These are phyloP conservation scores for Ciconia stormi DNA, from an alignment of 2,113 vertebrate genomes.

Conservation along the genomic window DNA sequence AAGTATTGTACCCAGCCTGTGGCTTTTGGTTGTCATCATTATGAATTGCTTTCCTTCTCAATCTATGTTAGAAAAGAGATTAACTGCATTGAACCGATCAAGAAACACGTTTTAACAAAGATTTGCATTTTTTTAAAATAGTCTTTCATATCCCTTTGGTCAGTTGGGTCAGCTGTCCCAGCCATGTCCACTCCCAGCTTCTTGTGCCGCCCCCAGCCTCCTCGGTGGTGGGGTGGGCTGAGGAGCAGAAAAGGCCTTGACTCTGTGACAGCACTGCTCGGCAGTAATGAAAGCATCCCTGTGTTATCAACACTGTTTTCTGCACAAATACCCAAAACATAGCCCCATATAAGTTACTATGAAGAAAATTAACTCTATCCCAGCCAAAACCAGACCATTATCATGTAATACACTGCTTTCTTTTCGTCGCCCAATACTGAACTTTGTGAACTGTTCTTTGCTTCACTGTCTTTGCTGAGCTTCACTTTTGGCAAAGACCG, in stretches of 20 bases:
- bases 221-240: too few relatives aligned
- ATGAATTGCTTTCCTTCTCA: neutral
- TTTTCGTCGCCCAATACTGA: accelerated
- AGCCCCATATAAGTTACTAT: too few relatives aligned
- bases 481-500: neutral
- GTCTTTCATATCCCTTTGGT: neutral
- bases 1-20: neutral
- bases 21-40: neutral
- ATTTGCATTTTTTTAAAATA: neutral
- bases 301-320: too few relatives aligned
- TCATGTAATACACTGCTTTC: accelerated
- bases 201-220: too few relatives aligned
- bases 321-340: too few relatives aligned
- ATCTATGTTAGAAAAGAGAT: neutral
- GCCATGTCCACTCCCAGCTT: too few relatives aligned
- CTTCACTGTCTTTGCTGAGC: neutral
- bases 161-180: too few relatives aligned
- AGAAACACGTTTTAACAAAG: neutral
- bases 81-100: neutral
- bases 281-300: too few relatives aligned
- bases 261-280: too few relatives aligned
- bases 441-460: neutral
- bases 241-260: too few relatives aligned
- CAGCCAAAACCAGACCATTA: too few relatives aligned
- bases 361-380: too few relatives aligned